Evolutionary conservation across 1,140 invertebrate genomes (phyloP), one percentile per base, ranked within the genome.

Genomic region (Drosophila pruinosa): DNA sequence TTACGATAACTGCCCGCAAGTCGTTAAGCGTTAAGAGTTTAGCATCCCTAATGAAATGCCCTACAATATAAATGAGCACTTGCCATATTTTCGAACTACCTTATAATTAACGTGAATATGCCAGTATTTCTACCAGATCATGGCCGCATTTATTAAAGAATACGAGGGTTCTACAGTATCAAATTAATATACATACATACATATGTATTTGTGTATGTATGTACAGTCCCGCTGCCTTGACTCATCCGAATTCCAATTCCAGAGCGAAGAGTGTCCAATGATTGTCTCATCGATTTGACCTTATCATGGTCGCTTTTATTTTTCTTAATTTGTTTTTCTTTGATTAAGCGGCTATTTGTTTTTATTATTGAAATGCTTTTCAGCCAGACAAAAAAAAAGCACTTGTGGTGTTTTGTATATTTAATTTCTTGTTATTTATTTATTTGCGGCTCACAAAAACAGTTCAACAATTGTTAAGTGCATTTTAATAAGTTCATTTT

Each of bases 1-100:
- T 85, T 85, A 80, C 71, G 77, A 77, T 85, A 74, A 85, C 81
- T 77, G 73, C 81, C 22, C 22, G 45, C 41, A 28, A 31, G 54
- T 62, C 62, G 76, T 75, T 81, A 26, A 14, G 45, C 21, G 36
- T 56, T 56, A 56, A 57, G 2, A 41, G 21, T 45, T 45, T 31
- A 12, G 22, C 8, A 7, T 58, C 17, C 12, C 45, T 43, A 48
- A 28, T 28, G 14, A 31, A 50, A 31, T 31, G 24, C 2, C 2
- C 12, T 19, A 45, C 22, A 8, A 31, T 3, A 4, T 4, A 34
- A 34, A 34, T 12, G 3, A 4, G 5, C 10, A 34, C n/a, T 34
- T n/a, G 0, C 26, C 8, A 28, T 28, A 7, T 3, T n/a, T n/a
- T n/a, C n/a, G n/a, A n/a, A n/a, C 2, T 28, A 28, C 5, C 26